Percentiles rank a stretch among this genome's conserved stretches.
Conservation (phyloP, 2,888 invertebrate genomes). For the Euspilapteryx auroguttella region DNA sequence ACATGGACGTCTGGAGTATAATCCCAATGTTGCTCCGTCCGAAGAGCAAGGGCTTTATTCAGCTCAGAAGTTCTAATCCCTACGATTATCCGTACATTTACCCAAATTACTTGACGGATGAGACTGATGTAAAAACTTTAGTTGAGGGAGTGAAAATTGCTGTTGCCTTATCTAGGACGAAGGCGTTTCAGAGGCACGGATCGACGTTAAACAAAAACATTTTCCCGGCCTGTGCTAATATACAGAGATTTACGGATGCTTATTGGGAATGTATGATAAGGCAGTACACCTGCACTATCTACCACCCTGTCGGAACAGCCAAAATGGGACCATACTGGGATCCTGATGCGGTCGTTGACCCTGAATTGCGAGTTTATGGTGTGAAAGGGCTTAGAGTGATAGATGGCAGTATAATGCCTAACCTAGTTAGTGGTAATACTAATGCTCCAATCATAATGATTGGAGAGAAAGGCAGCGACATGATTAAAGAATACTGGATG, state of each 20-base stretch:
- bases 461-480: constrained; percentile 85
- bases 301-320: constrained; percentile 84
- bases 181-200: constrained; percentile 73
- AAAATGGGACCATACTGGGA: constrained; percentile 92
- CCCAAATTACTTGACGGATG: constrained; percentile 86
- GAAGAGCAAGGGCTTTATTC: constrained; percentile 79
- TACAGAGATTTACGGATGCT: constrained; percentile 69
- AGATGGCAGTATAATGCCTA: constrained; percentile 87
- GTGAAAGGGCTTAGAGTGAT: constrained; percentile 77
- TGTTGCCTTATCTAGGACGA: constrained; percentile 77
- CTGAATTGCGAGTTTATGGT: constrained; percentile 77
- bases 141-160: constrained; percentile 86
- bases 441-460: constrained; percentile 90
- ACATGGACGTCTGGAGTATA: constrained; percentile 81
- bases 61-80: constrained; percentile 80
- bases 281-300: constrained; percentile 80
- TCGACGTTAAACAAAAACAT: constrained; percentile 69
- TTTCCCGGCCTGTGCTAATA: constrained; percentile 76
- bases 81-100: constrained; percentile 87
- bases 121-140: constrained; percentile 76
- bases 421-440: constrained; percentile 81
- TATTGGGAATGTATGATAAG: constrained; percentile 90
- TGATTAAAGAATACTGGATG: constrained; percentile 84
- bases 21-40: constrained; percentile 85
- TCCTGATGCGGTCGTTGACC: constrained; percentile 79